Evolutionary conservation across 2,888 invertebrate species (phyloP).

Genomic region (Trachelus iudaicus): DNA sequence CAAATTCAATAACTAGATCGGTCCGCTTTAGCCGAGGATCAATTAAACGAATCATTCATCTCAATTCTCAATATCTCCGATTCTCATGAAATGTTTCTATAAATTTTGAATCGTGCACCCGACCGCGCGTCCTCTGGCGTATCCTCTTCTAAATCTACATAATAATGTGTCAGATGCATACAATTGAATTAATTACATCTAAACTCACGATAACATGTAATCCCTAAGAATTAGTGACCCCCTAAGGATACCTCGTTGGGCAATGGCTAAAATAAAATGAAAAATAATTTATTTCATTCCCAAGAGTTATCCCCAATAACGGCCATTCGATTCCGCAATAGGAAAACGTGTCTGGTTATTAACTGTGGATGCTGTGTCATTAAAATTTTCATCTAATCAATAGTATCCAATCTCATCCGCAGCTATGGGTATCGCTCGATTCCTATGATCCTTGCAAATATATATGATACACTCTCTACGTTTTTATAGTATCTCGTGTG

Average conservation of each 20-base stretch:
- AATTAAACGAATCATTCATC: not conserved
- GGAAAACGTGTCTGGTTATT: not conserved
- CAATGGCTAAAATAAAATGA: not conserved
- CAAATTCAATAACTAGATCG: slow-evolving; percentile 26
- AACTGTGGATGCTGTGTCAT: not conserved
- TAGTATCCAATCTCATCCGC: not conserved
- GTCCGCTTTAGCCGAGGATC: not conserved
- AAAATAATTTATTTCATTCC: not conserved
- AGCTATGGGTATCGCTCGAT: not conserved
- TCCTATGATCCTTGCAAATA: not conserved
- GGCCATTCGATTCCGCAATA: not conserved
- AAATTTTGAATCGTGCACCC: not conserved
- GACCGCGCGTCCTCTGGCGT: not conserved
- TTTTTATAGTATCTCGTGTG: not conserved
- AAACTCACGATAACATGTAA: not conserved
- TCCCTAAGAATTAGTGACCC: not conserved
- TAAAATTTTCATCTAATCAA: not conserved
- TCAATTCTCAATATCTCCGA: not conserved
- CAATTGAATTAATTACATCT: not conserved
- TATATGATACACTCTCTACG: not conserved
- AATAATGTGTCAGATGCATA: not conserved
- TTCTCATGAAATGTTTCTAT: not conserved
- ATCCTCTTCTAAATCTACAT: not conserved
- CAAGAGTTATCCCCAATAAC: not conserved
- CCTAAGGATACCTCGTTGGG: not conserved